Evolutionary conservation across 1,140 invertebrate genomes (phyloP), one percentile per base, ranked within the genome.

Genomic region (Gryllus bimaculatus): DNA sequence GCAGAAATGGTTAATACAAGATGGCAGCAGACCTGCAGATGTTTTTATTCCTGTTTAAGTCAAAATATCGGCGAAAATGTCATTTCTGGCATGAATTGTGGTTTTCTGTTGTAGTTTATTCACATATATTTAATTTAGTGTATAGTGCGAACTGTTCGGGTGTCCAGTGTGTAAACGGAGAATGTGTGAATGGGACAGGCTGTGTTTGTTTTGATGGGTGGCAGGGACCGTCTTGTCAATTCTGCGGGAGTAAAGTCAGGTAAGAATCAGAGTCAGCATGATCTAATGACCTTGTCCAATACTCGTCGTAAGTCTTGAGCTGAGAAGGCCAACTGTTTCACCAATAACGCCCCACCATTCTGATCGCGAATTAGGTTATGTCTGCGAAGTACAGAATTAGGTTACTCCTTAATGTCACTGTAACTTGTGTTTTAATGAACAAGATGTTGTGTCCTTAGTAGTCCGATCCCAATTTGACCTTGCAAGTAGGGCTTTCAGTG

Each of bases 161-260:
- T 75, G 81, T 82, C n/a, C 82, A 83, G 84, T 91, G 92, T 86
- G 87, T 90, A 81, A 92, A 94, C 86, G 93, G 93, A 48, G 86
- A 89, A 78, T 96, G 95, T 90, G 89, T 91, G 84, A 95, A 95
- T 88, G 93, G 91, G 83, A 94, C 89, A 21, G 48, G 48, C 83
- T 97, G 96, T 89, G 86, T 94, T 78, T 98, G 96, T 88, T 90
- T 90, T 84, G 93, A 94, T 84, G 96, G 95, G 77, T 98, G 95
- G 95, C 93, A 94, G 85, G 95, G 95, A 75, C 86, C 90, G 39
- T 90, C 91, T 81, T 98, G 96, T 87, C 93, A 96, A 85, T 94
- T 92, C 85, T 97, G 95, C 88, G 93, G 92, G 78, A 95, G 96
- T 80, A 95, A 96, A 92, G 92, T 96, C 84, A 95, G 92, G 95